Evolutionary conservation across 2,797 vertebrate species (phyloP).

Genomic region (Eutrigla gurnardus): DNA sequence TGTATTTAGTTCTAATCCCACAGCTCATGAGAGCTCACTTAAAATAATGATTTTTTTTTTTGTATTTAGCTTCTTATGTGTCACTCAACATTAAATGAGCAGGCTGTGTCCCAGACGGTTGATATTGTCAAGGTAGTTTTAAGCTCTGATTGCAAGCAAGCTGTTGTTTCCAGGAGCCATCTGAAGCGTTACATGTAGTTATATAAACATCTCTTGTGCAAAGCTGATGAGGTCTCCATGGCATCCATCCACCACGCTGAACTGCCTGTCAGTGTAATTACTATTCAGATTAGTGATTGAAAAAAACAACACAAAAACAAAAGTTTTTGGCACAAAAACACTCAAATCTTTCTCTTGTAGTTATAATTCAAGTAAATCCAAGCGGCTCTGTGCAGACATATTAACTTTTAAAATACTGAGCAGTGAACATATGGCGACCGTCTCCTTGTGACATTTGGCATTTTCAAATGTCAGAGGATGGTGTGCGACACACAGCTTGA

Average conservation of each 20-base stretch:
- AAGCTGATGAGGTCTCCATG: slow-evolving; percentile 50
- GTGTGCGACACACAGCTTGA: slow-evolving; percentile 15
- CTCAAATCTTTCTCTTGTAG: neutral
- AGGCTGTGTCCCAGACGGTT: slow-evolving; percentile 41
- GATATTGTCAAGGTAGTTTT: slow-evolving; percentile 54
- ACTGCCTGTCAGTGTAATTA: slow-evolving; percentile 55
- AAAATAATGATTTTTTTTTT: slow-evolving; percentile 7
- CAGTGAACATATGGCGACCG: slow-evolving; percentile 18
- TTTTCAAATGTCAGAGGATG: slow-evolving; percentile 47
- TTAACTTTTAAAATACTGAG: slow-evolving; percentile 7
- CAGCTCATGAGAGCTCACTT: slow-evolving; percentile 22
- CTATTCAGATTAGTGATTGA: slow-evolving; percentile 35
- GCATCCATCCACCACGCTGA: slow-evolving; percentile 41
- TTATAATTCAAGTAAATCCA: slow-evolving; percentile 10
- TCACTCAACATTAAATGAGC: slow-evolving; percentile 51
- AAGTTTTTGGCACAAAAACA: slow-evolving; percentile 18
- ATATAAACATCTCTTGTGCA: slow-evolving; percentile 45
- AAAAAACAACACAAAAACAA: slow-evolving; percentile 20
- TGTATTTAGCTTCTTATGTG: slow-evolving; percentile 23
- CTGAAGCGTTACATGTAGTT: slow-evolving; percentile 41
- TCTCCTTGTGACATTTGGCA: slow-evolving; percentile 31
- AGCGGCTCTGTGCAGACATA: neutral
- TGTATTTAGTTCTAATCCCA: slow-evolving; percentile 28
- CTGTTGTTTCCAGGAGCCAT: slow-evolving; percentile 60
- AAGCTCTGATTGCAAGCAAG: slow-evolving; percentile 49